Evolutionary conservation across 1,140 invertebrate genomes (phyloP), one percentile per base, ranked within the genome.

Genomic region (Drosophila kurseongensis): DNA sequence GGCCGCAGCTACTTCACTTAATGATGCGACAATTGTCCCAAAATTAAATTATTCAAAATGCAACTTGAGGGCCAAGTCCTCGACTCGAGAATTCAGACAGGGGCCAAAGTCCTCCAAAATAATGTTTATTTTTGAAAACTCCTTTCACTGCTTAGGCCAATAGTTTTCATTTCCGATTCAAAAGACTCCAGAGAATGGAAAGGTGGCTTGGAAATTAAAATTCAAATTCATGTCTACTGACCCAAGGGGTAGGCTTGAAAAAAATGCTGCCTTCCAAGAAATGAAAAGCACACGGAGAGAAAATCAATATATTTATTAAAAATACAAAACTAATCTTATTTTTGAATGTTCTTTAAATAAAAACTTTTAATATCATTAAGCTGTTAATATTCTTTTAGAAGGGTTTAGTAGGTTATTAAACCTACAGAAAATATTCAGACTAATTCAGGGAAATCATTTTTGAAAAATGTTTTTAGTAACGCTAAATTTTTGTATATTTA

Each of bases 151-250:
- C 40, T 32, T 63, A 35, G 41, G 27, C 59, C 55, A 45, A 80
- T 57, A 57, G 35, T 54, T 71, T 57, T 56, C 40, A n/a, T 35
- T 57, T 42, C 16, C 36, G 10, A n/a, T 51, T 57, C 23, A 14
- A 47, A 60, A 40, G 23, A 27, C 1, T 16, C 16, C 14, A 2
- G 14, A 32, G 36, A 55, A 16, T 23, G 16, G 13, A 35, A 80
- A 67, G 57, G 47, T 61, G 57, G 65, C 51, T 27, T 36, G n/a
- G 12, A 47, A 78, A 86, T 78, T 76, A 59, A 83, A 76, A 89
- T 89, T 77, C 83, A 80, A 89, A 83, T 80, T 58, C 76, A 59
- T 74, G 84, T 88, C 84, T 89, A 69, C 56, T 83, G 71, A 62
- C 83, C 76, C 27, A 18, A n/a, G 80, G 83, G 71, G 9, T 51